These are phyloP conservation scores for Xenopus petersii DNA, from an alignment of 2,797 vertebrate species.

Conservation along the genomic window DNA sequence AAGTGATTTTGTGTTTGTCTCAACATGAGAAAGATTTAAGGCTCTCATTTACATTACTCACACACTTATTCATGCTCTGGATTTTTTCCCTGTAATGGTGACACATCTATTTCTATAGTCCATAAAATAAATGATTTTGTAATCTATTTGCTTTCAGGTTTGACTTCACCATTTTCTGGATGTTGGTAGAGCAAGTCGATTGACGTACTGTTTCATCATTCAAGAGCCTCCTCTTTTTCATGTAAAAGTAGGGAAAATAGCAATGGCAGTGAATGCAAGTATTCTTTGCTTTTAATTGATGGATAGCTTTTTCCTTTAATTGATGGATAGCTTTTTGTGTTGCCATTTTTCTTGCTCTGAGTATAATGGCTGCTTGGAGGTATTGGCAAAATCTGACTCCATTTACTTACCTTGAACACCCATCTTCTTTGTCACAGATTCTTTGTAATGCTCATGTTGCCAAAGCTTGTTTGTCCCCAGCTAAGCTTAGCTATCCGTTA, in stretches of 20 bases:
- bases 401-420: conserved; percentile 27
- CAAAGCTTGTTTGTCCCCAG: conserved; percentile 45
- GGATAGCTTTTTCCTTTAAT: conserved; percentile 58
- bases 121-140: neutral
- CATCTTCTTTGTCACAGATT: conserved; percentile 40
- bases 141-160: too few species aligned
- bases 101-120: conserved; percentile 12
- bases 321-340: conserved; percentile 54
- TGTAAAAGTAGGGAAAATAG: conserved; percentile 53
- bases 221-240: conserved; percentile 48
- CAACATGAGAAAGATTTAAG: too few species aligned
- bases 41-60: too few species aligned
- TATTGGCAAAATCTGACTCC: conserved; percentile 42
- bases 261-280: conserved; percentile 60
- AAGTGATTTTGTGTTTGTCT: too few species aligned
- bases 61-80: too few species aligned
- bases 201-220: conserved; percentile 37
- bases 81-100: neutral
- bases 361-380: conserved; percentile 34
- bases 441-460: conserved; percentile 44
- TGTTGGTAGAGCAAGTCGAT: neutral
- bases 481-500: conserved; percentile 49
- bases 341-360: conserved; percentile 51
- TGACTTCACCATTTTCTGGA: neutral
- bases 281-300: conserved; percentile 62